Evolutionary conservation across 1,140 invertebrate genomes (phyloP).

Genomic region (Calephelis virginiensis): DNA sequence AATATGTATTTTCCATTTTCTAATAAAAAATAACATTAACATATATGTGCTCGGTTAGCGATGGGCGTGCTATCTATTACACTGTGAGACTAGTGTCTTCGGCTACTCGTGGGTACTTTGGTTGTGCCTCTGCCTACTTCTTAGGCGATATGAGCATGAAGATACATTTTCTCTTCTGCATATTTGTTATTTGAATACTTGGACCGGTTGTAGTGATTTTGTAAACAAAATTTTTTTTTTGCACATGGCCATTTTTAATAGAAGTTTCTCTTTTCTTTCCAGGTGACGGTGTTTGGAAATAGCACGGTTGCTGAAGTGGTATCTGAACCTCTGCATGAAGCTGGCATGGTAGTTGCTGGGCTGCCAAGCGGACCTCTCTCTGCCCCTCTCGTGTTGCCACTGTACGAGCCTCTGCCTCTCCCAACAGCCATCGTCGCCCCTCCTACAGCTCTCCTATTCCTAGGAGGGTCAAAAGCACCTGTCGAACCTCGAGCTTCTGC

Average conservation of each 20-base stretch:
- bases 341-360: slow-evolving; percentile 54
- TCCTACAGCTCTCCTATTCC: slow-evolving; percentile 79
- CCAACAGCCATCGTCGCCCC: slow-evolving; percentile 47
- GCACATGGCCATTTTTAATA: not conserved
- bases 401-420: slow-evolving; percentile 48
- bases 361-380: slow-evolving; percentile 55
- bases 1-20: no score
- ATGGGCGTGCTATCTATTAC: no score
- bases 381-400: slow-evolving; percentile 45
- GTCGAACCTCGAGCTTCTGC: slow-evolving; percentile 80
- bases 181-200: no score
- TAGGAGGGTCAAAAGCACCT: slow-evolving; percentile 82
- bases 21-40: no score
- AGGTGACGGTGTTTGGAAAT: slow-evolving; percentile 65
- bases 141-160: no score
- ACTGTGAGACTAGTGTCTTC: no score
- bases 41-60: no score
- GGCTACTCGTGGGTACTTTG: no score
- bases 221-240: no score
- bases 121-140: no score
- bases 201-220: no score
- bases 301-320: slow-evolving; percentile 66
- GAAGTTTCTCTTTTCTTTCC: slow-evolving; percentile 33
- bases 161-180: no score
- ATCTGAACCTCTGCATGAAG: slow-evolving; percentile 59